Percentiles rank a stretch among this genome's conserved stretches.
phyloP scores from a whole-genome alignment of 2,888 invertebrate species.

The Oscheius sp. region DNA sequence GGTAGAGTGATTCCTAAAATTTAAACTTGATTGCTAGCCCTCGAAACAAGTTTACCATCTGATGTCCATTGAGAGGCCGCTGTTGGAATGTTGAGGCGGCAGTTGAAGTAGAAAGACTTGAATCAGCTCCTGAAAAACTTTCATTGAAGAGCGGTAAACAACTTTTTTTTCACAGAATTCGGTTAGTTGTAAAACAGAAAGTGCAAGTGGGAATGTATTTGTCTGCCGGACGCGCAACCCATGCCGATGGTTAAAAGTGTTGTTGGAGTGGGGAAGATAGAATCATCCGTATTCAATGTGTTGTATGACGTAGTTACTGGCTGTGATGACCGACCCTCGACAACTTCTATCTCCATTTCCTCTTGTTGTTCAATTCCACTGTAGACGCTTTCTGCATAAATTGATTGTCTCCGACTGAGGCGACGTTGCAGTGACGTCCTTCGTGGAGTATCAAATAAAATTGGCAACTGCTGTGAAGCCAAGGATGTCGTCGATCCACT shows the following conservation, averaged over 20 bases:
- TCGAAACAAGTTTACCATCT: slow-evolving; percentile 3
- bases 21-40: background rate
- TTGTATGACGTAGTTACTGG: slow-evolving; percentile 1
- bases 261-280: slow-evolving; percentile 2
- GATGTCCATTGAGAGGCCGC: slow-evolving; percentile 9
- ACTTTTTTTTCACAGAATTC: background rate
- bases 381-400: slow-evolving; percentile 54
- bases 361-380: slow-evolving; percentile 13
- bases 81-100: slow-evolving; percentile 1
- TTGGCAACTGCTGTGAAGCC: slow-evolving; percentile 45
- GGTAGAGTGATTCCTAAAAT: slow-evolving; percentile 47
- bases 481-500: slow-evolving; percentile 41
- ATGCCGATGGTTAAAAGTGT: slow-evolving; percentile 10
- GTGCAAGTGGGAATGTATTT: slow-evolving; percentile 17
- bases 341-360: background rate
- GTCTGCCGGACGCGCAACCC: slow-evolving; percentile 1
- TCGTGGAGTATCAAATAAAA: slow-evolving; percentile 41
- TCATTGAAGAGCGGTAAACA: background rate
- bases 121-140: slow-evolving; percentile 27
- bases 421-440: slow-evolving; percentile 47
- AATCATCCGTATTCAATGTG: background rate
- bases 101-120: slow-evolving; percentile 15
- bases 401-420: slow-evolving; percentile 51
- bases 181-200: background rate
- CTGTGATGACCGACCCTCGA: slow-evolving; percentile 24